These are phyloP conservation scores for Acrocera orbiculus DNA, from an alignment of 2,888 invertebrate species.

Conservation along the genomic window DNA sequence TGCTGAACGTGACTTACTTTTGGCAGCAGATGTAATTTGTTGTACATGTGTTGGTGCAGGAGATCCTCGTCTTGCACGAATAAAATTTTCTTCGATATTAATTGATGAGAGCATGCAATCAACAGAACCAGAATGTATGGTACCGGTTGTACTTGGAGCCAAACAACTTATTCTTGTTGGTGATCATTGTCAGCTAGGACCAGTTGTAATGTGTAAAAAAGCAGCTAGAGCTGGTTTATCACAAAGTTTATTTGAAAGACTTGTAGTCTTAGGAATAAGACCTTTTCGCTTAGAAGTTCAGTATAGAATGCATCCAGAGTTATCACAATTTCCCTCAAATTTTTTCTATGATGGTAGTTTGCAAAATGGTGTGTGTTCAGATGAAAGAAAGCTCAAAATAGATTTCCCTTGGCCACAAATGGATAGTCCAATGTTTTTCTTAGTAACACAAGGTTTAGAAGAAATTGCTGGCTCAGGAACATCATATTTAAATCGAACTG, in stretches of 20 bases:
- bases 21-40: constrained; percentile 96
- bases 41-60: constrained; percentile 99
- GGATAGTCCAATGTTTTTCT: constrained; percentile 97
- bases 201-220: constrained; percentile 99
- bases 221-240: constrained; percentile 93
- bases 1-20: constrained; percentile 75
- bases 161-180: constrained; percentile 94
- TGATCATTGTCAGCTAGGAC: constrained; percentile 97
- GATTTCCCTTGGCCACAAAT: constrained; percentile 97
- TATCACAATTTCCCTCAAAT: constrained; percentile 95
- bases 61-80: constrained; percentile 77
- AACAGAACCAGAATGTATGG: constrained; percentile 97
- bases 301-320: constrained; percentile 97
- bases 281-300: constrained; percentile 95
- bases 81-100: constrained; percentile 89
- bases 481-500: constrained; percentile 94
- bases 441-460: constrained; percentile 95
- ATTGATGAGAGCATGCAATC: constrained; percentile 97
- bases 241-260: constrained; percentile 90
- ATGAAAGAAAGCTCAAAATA: constrained; percentile 79
- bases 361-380: constrained; percentile 97
- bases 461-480: constrained; percentile 98
- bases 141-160: constrained; percentile 93
- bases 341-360: constrained; percentile 98
- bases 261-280: constrained; percentile 91